These are phyloP conservation scores for Mesitornis unicolor DNA, from an alignment of 2,113 vertebrate genomes.

Conservation along the genomic window DNA sequence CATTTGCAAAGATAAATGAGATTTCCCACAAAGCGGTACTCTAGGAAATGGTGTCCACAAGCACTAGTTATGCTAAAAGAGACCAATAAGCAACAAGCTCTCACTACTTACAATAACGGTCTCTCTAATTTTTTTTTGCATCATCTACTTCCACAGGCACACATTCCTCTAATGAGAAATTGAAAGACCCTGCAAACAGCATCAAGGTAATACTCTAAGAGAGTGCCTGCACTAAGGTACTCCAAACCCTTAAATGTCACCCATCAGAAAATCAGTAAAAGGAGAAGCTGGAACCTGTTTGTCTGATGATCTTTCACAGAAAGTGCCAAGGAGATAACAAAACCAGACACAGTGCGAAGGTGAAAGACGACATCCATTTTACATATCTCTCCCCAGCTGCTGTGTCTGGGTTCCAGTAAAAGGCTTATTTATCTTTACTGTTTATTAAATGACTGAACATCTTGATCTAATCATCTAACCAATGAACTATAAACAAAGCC, in stretches of 20 bases:
- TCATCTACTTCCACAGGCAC: background rate
- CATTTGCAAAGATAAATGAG: background rate
- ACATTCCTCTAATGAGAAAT: background rate
- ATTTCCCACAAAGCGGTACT: background rate
- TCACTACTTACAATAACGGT: background rate
- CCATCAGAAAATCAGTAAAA: background rate
- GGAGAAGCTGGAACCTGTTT: background rate
- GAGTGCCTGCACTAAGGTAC: background rate
- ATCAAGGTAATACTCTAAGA: background rate
- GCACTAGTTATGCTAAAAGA: background rate
- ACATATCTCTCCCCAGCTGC: background rate
- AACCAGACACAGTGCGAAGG: background rate
- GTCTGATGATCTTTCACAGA: background rate
- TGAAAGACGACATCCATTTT: background rate
- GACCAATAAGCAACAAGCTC: background rate
- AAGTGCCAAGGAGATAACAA: background rate
- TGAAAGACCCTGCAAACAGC: background rate
- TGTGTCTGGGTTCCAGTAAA: background rate
- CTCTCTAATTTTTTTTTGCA: background rate
- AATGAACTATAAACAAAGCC: background rate
- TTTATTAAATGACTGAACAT: background rate
- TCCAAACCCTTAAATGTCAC: background rate
- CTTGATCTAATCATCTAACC: background rate
- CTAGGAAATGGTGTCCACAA: background rate
- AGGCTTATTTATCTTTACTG: background rate